Evolutionary conservation across 2,113 vertebrate genomes (phyloP).

Genomic region (Apodemus speciosus): DNA sequence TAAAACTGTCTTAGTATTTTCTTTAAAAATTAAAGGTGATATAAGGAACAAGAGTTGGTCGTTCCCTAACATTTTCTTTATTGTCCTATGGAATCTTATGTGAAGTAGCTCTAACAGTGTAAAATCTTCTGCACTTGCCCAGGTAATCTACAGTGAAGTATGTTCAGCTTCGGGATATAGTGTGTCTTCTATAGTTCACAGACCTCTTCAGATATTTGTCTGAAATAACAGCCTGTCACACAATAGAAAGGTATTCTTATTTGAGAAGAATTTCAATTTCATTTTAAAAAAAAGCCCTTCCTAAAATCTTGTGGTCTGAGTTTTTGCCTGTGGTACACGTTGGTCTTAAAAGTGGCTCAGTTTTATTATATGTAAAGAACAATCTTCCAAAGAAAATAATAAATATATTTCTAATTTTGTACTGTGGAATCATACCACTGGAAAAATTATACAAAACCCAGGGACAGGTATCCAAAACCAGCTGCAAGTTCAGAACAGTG

Average conservation of each 20-base stretch:
- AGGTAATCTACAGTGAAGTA: constrained; percentile 44
- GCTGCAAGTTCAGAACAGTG: constrained; percentile 71
- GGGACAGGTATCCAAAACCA: constrained; percentile 82
- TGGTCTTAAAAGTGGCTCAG: constrained; percentile 68
- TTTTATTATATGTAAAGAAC: constrained; percentile 69
- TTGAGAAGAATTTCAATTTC: constrained; percentile 64
- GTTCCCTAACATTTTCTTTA: constrained; percentile 7
- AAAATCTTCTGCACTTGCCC: constrained; percentile 28
- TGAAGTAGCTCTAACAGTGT: neutral
- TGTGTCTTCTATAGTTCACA: constrained; percentile 46
- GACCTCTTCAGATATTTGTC: constrained; percentile 57
- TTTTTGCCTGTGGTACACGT: constrained; percentile 58
- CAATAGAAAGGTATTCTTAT: constrained; percentile 57
- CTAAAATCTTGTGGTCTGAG: constrained; percentile 56
- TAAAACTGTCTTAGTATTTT: constrained; percentile 37
- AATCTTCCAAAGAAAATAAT: constrained; percentile 81
- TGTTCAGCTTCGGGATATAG: constrained; percentile 60
- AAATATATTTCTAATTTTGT: constrained; percentile 82
- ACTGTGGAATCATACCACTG: constrained; percentile 78
- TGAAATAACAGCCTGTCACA: constrained; percentile 45
- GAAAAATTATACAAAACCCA: constrained; percentile 79
- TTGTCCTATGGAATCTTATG: neutral
- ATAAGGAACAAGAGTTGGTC: neutral
- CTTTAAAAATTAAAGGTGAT: constrained; percentile 35
- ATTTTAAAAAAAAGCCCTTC: constrained; percentile 39